phyloP scores from a whole-genome alignment of 2,888 invertebrate genomes.

The Gari tellinella region DNA sequence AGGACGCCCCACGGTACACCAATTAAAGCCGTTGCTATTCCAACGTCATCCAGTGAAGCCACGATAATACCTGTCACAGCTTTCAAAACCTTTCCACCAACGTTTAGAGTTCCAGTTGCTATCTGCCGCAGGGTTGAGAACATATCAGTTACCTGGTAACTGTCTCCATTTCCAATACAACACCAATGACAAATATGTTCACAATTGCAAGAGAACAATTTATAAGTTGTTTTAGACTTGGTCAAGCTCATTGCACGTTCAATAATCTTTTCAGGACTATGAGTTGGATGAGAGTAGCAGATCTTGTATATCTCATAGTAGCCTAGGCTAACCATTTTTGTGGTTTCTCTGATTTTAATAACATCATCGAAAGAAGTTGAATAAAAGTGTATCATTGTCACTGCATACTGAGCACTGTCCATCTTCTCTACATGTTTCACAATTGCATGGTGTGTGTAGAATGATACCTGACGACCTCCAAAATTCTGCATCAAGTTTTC shows the following conservation, averaged over 20 bases:
- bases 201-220: conserved; percentile 4
- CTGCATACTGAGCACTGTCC: neutral
- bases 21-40: neutral
- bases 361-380: conserved; percentile 24
- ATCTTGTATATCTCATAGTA: conserved; percentile 26
- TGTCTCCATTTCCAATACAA: conserved; percentile 15
- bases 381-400: conserved; percentile 36
- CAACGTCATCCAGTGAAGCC: conserved; percentile 17
- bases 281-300: conserved; percentile 15
- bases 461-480: neutral
- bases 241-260: conserved; percentile 15
- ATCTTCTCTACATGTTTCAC: conserved; percentile 23
- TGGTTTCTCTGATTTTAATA: conserved; percentile 26
- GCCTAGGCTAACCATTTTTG: conserved; percentile 2
- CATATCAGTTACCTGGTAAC: conserved; percentile 18
- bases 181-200: conserved; percentile 22
- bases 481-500: conserved; percentile 6
- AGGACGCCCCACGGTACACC: conserved; percentile 17
- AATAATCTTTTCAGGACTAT: conserved; percentile 19
- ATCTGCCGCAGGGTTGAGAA: conserved; percentile 5
- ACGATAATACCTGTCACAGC: conserved; percentile 5
- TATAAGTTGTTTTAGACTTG: neutral
- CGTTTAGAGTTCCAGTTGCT: neutral
- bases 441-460: conserved; percentile 39
- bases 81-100: conserved; percentile 16